These are phyloP conservation scores for Planiliza haematocheilus DNA, from an alignment of 2,113 vertebrate species.

Conservation along the genomic window DNA sequence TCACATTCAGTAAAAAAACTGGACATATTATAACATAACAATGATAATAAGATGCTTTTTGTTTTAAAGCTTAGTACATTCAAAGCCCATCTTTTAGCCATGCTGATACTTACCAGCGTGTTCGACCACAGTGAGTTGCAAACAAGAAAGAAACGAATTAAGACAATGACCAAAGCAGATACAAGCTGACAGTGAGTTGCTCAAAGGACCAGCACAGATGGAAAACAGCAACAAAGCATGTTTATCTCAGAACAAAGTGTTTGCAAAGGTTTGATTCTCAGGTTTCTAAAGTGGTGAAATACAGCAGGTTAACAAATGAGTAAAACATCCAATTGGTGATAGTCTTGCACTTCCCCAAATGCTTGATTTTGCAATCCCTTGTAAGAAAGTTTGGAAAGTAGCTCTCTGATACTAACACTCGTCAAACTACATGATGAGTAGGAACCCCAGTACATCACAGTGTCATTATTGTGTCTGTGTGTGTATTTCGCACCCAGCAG, in stretches of 20 bases:
- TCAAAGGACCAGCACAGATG: conserved; percentile 13
- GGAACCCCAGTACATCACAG: conserved; percentile 9
- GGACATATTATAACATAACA: neutral
- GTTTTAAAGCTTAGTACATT: conserved; percentile 1
- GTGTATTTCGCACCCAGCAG: conserved; percentile 89
- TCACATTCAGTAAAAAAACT: neutral
- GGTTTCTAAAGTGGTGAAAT: neutral
- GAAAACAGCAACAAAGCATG: neutral
- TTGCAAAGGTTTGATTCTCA: conserved; percentile 11
- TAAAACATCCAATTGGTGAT: neutral
- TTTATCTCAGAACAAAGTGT: neutral
- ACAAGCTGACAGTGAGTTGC: neutral
- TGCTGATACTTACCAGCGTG: conserved; percentile 88
- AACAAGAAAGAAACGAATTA: conserved; percentile 78
- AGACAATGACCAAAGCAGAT: conserved; percentile 43
- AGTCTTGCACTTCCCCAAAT: neutral
- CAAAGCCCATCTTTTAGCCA: conserved; percentile 6
- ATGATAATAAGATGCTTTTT: neutral
- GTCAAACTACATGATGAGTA: neutral
- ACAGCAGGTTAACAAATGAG: neutral
- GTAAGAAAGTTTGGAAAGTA: neutral
- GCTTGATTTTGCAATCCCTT: neutral
- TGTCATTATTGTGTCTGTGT: conserved; percentile 41
- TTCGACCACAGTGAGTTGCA: conserved; percentile 85
- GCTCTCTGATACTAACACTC: neutral